phyloP scores from a whole-genome alignment of 92 coral and sea anemone genomes.

The Muricea muricata region DNA sequence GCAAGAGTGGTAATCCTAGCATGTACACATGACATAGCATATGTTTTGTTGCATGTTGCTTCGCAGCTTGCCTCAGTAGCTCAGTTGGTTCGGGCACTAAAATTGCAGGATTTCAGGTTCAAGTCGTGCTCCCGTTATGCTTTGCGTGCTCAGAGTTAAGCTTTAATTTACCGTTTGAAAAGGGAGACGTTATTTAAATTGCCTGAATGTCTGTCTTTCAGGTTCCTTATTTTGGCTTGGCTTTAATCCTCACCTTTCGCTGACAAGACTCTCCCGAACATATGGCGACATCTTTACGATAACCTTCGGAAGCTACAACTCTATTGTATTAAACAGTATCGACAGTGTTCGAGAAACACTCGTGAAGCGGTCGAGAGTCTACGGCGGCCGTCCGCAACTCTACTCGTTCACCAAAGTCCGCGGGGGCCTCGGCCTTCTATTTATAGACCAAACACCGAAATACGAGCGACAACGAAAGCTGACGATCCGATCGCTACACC shows the following conservation, averaged over 20 bases:
- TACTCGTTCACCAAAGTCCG: slow-evolving; percentile 60
- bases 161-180: background rate
- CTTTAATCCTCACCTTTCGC: slow-evolving; percentile 51
- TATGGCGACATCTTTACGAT: slow-evolving; percentile 64
- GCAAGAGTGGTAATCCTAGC: too few species aligned
- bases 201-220: background rate
- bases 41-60: too few species aligned
- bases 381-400: slow-evolving; percentile 61
- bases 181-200: too few species aligned
- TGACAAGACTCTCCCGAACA: slow-evolving; percentile 33
- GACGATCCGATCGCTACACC: slow-evolving; percentile 43
- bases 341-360: slow-evolving; percentile 54
- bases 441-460: slow-evolving; percentile 39
- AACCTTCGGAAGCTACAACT: slow-evolving; percentile 48
- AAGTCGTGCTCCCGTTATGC: too few species aligned
- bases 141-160: background rate
- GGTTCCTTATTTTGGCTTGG: slow-evolving; percentile 64
- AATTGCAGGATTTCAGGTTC: too few species aligned
- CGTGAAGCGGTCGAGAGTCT: slow-evolving; percentile 45
- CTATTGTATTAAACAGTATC: slow-evolving; percentile 57
- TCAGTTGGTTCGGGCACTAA: too few species aligned
- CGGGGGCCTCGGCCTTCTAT: slow-evolving; percentile 27
- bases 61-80: too few species aligned
- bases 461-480: slow-evolving; percentile 48
- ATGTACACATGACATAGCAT: too few species aligned